Evolutionary conservation across 2,113 vertebrate genomes (phyloP), one percentile per base, ranked within the genome.

Genomic region (Toxotes chatareus): DNA sequence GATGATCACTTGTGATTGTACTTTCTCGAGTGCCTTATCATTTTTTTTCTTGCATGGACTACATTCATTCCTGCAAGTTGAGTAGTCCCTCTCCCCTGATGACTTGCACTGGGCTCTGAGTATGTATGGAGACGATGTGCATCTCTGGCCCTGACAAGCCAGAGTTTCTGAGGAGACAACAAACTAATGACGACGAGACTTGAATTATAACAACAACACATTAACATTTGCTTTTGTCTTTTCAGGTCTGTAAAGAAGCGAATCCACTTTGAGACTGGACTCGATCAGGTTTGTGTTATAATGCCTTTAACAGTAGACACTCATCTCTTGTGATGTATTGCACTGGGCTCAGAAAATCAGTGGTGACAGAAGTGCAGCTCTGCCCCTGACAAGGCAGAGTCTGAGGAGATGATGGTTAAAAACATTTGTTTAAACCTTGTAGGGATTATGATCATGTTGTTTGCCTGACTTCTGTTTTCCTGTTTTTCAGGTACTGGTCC

Each of bases 311-410:
- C 7, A 3, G 4, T 9, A 31, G 13, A n/a, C 42, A 44, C 1
- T 40, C 1, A 11, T 83, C 76, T 93, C 88, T 83, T 9, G 44
- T 92, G 92, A 93, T 92, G 87, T 27, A 10, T 80, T 79, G 92
- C 92, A 93, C 92, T 94, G 91, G 90, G 91, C 92, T 93, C 92
- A 77, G 92, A 89, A 40, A 8, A 9, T 57, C 19, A 0, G 31
- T 92, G 90, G 0, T 73, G 93, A 90, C 0, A 76, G 1, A 91
- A 23, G 93, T 93, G 91, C 90, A 21, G 42, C 76, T 92, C 87
- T 77, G 80, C 77, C 64, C 74, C 0, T 89, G 91, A 93, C 90
- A 93, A 78, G 90, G 84, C 0, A 5, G 83, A 70, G 81, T 86
- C 87, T 92, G 91, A 92, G 32, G 75, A 89, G 8, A 86, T 6